Conservation (phyloP, 2,113 vertebrate genomes). For the Bufo gargarizans region DNA sequence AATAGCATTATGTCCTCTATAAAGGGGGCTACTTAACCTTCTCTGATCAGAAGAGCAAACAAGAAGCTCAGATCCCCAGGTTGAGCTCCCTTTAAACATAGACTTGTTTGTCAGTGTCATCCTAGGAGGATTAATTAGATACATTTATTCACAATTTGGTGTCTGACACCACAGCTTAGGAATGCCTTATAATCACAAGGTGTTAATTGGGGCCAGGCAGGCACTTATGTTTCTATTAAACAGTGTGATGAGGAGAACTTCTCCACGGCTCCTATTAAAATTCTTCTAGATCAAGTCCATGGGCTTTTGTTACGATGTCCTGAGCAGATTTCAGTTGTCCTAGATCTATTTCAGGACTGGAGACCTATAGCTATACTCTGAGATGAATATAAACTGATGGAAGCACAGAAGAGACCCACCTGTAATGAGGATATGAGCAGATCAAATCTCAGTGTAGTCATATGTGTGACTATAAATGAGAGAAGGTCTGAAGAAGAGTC, state of each 20-base stretch:
- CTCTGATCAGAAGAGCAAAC: constrained; percentile 69
- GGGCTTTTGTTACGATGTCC: background rate
- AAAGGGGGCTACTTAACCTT: constrained; percentile 65
- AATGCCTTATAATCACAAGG: constrained; percentile 93
- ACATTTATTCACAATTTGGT: constrained; percentile 80
- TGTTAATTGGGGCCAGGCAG: constrained; percentile 98
- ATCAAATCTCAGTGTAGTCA: background rate
- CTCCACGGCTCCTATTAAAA: constrained; percentile 58
- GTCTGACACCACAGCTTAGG: constrained; percentile 83
- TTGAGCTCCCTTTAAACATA: constrained; percentile 78
- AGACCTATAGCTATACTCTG: background rate
- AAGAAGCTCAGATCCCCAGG: constrained; percentile 63
- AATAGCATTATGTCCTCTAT: constrained; percentile 53
- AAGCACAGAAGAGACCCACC: too few species aligned
- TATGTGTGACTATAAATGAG: background rate
- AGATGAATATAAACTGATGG: background rate
- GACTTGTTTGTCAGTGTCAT: constrained; percentile 84
- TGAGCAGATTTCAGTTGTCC: too few species aligned
- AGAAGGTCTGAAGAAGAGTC: too few species aligned
- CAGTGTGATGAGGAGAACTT: constrained; percentile 77
- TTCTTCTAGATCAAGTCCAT: background rate
- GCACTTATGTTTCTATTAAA: constrained; percentile 92
- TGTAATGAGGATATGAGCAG: background rate
- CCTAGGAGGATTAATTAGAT: constrained; percentile 85
- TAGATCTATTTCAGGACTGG: background rate